Evolutionary conservation across 37 sponge, comb jelly and placozoan genomes (phyloP), one percentile per base, ranked within the genome.

Genomic region (Agelas oroides): DNA sequence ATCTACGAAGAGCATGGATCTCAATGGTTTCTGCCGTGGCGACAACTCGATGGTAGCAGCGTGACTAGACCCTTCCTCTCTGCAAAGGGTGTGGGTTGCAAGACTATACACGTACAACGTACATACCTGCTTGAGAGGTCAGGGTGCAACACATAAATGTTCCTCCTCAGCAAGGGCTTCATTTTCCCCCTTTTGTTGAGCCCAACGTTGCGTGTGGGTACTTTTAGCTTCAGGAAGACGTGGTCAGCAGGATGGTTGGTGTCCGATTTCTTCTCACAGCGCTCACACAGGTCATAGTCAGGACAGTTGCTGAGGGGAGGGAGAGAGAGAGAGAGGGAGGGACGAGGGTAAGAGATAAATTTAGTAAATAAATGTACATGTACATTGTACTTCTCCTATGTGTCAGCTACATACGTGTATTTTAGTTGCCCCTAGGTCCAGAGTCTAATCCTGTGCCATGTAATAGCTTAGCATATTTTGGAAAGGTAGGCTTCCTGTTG

Each of bases 251-350:
- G 74, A 73, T 96, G 96, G 53, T 90, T 18, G 1, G 2, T 56
- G 14, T 86, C 74, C 0, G 93, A 84, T 16, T 36, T 33, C 0
- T 35, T 31, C 77, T 92, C 94, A 90, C 96, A 96, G 18, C 23
- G 39, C 80, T 96, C 96, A 85, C 96, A 96, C 70, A 96, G 72
- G 60, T 96, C 96, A 82, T 87, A 96, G 80, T 96, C 86, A 0
- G 65, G 53, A 67, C 96, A 96, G 82, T 93, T 93, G 20, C 95
- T 94, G 62, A 18, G 55, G n/a, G n/a, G 20, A 14, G 34, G 3
- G 65, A 53, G 80, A 77, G 41, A 36, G 76, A 8, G 46, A 46
- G 46, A 8, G 46, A 46, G 46, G 46, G 46, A 46, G 46, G 46
- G 46, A 46, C 6, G 27, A 62, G 63, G 27, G 28, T 13, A 13